Percentiles rank a stretch among this genome's conserved stretches.
phyloP scores from a whole-genome alignment of 2,113 vertebrate species.

The Hystrix brachyura region DNA sequence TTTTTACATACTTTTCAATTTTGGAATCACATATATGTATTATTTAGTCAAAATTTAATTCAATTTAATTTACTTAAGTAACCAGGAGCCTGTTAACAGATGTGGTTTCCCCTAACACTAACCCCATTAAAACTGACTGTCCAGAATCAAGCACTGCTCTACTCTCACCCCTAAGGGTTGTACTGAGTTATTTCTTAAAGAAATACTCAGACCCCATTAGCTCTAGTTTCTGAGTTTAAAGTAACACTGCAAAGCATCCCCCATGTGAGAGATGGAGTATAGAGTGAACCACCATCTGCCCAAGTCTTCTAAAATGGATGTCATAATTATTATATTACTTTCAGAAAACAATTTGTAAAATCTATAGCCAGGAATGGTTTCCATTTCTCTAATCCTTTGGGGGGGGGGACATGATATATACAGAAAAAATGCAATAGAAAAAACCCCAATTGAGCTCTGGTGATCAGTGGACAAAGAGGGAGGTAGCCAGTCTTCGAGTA shows the following conservation, averaged over 20 bases:
- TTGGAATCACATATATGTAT: not conserved
- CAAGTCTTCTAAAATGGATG: slow-evolving; percentile 29
- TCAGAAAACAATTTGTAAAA: slow-evolving; percentile 42
- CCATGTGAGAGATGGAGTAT: not conserved
- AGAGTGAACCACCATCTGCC: slow-evolving; percentile 3
- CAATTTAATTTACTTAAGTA: slow-evolving; percentile 12
- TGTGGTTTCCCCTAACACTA: not conserved
- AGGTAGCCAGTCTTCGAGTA: not conserved
- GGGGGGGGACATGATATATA: not conserved
- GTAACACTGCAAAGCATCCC: not conserved
- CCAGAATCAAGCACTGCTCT: not conserved
- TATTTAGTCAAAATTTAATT: slow-evolving; percentile 26
- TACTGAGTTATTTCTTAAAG: not conserved
- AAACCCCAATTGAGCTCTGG: not conserved
- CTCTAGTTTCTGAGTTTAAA: not conserved
- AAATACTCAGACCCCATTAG: not conserved
- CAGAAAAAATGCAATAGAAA: not conserved
- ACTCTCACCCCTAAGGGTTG: not conserved
- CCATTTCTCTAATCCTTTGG: not conserved
- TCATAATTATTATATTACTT: not conserved
- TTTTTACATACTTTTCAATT: not conserved
- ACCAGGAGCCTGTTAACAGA: not conserved
- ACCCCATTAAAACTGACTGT: not conserved
- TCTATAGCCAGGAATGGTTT: slow-evolving; percentile 6
- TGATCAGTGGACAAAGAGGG: not conserved